Evolutionary conservation across 2,888 invertebrate species (phyloP).

Genomic region (Coleophora deauratella): DNA sequence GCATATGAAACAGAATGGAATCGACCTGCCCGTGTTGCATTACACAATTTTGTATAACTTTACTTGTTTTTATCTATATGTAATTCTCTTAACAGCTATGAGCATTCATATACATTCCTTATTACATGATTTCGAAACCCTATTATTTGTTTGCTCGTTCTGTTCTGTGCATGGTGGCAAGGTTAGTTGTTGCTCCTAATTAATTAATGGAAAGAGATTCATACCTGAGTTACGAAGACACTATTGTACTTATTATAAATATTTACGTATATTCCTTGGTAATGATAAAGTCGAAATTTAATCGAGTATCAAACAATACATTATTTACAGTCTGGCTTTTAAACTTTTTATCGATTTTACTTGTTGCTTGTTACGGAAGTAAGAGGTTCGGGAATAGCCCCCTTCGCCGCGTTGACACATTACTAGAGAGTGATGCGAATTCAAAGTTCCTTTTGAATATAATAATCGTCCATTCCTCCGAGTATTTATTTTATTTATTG

Average conservation of each 20-base stretch:
- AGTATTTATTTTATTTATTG: conserved; percentile 49
- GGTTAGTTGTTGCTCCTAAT: no score
- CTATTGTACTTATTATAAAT: no score
- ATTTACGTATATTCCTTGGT: no score
- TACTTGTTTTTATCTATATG: background rate
- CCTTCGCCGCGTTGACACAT: conserved; percentile 55
- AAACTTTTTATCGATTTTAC: conserved; percentile 7
- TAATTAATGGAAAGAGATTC: no score
- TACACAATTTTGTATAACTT: background rate
- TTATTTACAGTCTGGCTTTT: no score
- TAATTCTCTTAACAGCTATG: background rate
- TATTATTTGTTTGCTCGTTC: background rate
- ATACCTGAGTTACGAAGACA: no score
- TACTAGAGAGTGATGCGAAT: conserved; percentile 70
- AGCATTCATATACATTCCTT: background rate
- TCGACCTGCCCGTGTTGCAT: background rate
- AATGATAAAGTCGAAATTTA: no score
- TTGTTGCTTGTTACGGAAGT: no score
- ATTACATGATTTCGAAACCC: background rate
- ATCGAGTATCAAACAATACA: no score
- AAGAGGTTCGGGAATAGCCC: conserved; percentile 30
- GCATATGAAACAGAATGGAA: background rate
- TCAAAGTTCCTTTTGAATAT: conserved; percentile 68
- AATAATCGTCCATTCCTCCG: conserved; percentile 52
- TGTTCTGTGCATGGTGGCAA: no score